A percentile compares a stretch with the other conserved stretches of the same genome.
Evolutionary conservation across 2,797 vertebrate species (phyloP).

Genomic region (Florisuga fusca): DNA sequence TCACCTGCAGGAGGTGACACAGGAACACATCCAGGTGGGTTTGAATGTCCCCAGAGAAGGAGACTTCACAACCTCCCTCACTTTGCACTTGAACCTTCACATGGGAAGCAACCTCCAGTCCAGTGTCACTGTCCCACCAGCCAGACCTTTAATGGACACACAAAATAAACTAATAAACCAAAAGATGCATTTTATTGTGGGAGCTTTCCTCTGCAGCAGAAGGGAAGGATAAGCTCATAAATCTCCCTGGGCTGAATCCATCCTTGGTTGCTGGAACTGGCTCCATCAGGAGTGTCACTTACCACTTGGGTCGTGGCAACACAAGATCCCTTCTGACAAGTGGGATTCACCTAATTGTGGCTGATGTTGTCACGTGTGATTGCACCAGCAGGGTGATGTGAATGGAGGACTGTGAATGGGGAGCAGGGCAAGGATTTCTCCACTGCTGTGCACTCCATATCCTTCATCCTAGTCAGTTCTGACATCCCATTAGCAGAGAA

Average conservation of each 20-base stretch:
- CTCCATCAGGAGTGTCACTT: background rate
- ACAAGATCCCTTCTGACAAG: background rate
- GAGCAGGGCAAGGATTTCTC: background rate
- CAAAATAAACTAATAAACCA: no score
- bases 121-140: background rate
- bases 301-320: background rate
- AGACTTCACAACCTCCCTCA: no score
- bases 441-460: background rate
- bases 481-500: constrained; percentile 7
- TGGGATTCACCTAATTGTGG: background rate
- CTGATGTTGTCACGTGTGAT: background rate
- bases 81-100: background rate
- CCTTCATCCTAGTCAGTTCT: background rate
- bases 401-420: background rate
- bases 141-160: fast-evolving
- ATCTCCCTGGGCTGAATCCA: background rate
- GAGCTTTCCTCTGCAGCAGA: fast-evolving
- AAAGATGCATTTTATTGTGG: background rate
- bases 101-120: no score
- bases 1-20: no score
- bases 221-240: background rate
- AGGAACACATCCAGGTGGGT: no score
- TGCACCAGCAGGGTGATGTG: fast-evolving
- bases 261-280: background rate
- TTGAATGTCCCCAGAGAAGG: no score